These are phyloP conservation scores for Phycodurus eques DNA, from an alignment of 2,113 vertebrate species.

Conservation along the genomic window DNA sequence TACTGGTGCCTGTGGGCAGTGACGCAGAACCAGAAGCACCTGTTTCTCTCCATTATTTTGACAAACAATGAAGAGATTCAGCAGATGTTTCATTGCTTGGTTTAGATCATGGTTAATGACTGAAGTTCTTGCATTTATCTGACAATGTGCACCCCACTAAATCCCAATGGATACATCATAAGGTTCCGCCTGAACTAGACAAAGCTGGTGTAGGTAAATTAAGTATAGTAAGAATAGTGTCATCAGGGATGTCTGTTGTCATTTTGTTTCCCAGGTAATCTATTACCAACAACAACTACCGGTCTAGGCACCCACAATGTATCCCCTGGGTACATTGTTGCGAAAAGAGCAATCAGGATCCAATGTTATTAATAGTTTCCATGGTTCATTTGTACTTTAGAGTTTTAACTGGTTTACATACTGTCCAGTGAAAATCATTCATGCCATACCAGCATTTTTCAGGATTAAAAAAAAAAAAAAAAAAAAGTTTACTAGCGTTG, in stretches of 20 bases:
- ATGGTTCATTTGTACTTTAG: too few relatives aligned
- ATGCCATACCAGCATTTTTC: too few relatives aligned
- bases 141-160: not conserved
- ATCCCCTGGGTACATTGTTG: not conserved
- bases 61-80: conserved; percentile 3
- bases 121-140: not conserved
- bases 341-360: too few relatives aligned
- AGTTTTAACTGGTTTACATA: too few relatives aligned
- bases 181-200: conserved; percentile 16
- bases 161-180: conserved; percentile 1
- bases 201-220: conserved; percentile 13
- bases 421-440: too few relatives aligned
- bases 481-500: too few relatives aligned
- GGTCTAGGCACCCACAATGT: not conserved
- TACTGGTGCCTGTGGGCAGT: not conserved
- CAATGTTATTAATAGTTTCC: too few relatives aligned
- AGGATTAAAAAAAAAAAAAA: too few relatives aligned
- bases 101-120: conserved; percentile 5
- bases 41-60: conserved; percentile 19
- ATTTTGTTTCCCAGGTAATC: not conserved
- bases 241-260: conserved; percentile 27
- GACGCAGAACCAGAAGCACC: conserved; percentile 1
- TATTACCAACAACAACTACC: not conserved
- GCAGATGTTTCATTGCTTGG: conserved; percentile 12
- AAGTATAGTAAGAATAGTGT: conserved; percentile 10